phyloP scores from a whole-genome alignment of 2,888 invertebrate genomes.

The Pachymerium ferrugineum region DNA sequence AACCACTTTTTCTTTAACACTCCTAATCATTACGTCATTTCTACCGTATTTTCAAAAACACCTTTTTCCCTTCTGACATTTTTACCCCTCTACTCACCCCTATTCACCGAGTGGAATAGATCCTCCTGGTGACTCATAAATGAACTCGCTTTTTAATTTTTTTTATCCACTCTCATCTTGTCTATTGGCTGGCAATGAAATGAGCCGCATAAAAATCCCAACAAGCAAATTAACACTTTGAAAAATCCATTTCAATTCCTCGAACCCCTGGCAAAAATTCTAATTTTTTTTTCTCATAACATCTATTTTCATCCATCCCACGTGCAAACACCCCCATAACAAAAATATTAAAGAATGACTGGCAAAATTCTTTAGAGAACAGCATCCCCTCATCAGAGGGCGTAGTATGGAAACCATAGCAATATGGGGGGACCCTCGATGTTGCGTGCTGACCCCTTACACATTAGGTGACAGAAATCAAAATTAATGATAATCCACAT shows the following conservation, averaged over 20 bases:
- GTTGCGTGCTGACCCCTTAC: neutral
- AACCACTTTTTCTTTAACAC: neutral
- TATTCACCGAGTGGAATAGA: too few relatives aligned
- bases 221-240: too few relatives aligned
- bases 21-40: too few relatives aligned
- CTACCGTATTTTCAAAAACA: too few relatives aligned
- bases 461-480: neutral
- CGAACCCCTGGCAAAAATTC: neutral
- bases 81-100: neutral
- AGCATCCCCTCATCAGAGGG: neutral
- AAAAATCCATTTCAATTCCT: too few relatives aligned
- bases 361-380: neutral
- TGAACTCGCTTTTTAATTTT: neutral
- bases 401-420: neutral
- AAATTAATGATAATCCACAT: slow-evolving; percentile 4
- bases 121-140: neutral
- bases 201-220: too few relatives aligned
- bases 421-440: neutral
- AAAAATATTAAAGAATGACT: slow-evolving; percentile 5
- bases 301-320: neutral
- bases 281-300: too few relatives aligned
- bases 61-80: too few relatives aligned
- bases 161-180: neutral
- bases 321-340: neutral
- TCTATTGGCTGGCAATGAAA: too few relatives aligned